Conservation (phyloP, 2,113 vertebrate genomes). For the Orycteropus afer region DNA sequence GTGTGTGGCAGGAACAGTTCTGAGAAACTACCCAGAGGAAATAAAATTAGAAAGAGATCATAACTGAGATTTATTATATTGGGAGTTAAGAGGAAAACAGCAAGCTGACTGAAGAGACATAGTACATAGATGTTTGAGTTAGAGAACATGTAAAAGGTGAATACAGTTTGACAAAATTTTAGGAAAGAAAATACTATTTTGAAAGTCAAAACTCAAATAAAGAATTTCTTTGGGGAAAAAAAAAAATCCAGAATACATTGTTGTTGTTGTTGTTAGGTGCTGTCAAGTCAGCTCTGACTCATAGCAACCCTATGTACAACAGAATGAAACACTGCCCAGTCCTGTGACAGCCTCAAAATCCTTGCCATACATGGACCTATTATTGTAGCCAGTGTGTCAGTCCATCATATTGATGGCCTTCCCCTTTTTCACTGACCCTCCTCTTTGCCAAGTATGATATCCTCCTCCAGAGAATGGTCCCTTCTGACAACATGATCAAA, state of each 20-base stretch:
- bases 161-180: not conserved
- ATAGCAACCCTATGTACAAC: too few species aligned
- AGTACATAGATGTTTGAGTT: not conserved
- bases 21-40: constrained; percentile 40
- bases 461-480: too few species aligned
- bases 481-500: too few species aligned
- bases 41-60: not conserved
- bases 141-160: not conserved
- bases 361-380: too few species aligned
- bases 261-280: too few species aligned
- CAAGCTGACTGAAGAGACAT: not conserved
- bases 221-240: not conserved
- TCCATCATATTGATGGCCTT: too few species aligned
- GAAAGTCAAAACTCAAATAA: constrained; percentile 20
- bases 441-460: too few species aligned
- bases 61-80: not conserved
- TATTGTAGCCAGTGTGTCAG: too few species aligned
- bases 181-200: not conserved
- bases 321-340: too few species aligned
- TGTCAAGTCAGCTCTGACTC: too few species aligned
- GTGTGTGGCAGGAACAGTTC: not conserved
- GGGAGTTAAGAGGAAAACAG: not conserved
- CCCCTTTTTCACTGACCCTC: too few species aligned
- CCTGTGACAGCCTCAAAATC: too few species aligned
- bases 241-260: not conserved